Evolutionary conservation across 2,888 invertebrate genomes (phyloP).

Genomic region (Volucella inanis): DNA sequence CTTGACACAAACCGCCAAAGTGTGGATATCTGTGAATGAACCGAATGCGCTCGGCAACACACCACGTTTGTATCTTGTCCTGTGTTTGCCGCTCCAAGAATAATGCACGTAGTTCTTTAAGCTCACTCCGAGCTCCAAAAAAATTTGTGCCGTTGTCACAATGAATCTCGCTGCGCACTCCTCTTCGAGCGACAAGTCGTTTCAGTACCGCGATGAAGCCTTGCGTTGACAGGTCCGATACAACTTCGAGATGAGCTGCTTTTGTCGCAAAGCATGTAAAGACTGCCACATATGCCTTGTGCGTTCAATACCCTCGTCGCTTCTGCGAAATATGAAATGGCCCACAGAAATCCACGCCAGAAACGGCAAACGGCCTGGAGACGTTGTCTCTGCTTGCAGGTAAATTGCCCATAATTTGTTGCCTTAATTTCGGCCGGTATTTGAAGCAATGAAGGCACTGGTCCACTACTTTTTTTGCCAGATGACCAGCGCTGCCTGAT

Average conservation of each 20-base stretch:
- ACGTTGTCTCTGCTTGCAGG: neutral
- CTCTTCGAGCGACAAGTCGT: too few relatives aligned
- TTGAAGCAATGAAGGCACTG: conserved; percentile 6
- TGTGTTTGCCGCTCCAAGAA: too few relatives aligned
- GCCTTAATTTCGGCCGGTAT: too few relatives aligned
- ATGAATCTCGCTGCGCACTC: too few relatives aligned
- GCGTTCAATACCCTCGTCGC: conserved; percentile 13
- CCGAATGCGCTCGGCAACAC: neutral
- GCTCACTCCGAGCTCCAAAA: too few relatives aligned
- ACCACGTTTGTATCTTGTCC: conserved; percentile 10
- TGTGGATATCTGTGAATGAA: conserved; percentile 21
- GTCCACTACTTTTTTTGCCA: conserved; percentile 11
- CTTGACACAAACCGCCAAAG: conserved; percentile 29
- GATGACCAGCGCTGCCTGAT: conserved; percentile 48
- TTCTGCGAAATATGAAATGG: conserved; percentile 17
- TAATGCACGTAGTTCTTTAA: too few relatives aligned
- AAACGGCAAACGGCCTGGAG: conserved; percentile 23
- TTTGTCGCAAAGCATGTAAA: too few relatives aligned
- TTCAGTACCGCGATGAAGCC: conserved; percentile 3
- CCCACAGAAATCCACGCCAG: too few relatives aligned
- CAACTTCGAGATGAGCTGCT: conserved; percentile 3
- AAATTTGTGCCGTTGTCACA: too few relatives aligned
- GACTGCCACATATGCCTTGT: neutral
- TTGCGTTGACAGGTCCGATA: neutral
- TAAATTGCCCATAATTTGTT: conserved; percentile 10